A percentile compares a stretch with the other conserved stretches of the same genome.
These are phyloP conservation scores for Leptobrachium ailaonicum DNA, from an alignment of 2,113 vertebrate species.

Conservation along the genomic window DNA sequence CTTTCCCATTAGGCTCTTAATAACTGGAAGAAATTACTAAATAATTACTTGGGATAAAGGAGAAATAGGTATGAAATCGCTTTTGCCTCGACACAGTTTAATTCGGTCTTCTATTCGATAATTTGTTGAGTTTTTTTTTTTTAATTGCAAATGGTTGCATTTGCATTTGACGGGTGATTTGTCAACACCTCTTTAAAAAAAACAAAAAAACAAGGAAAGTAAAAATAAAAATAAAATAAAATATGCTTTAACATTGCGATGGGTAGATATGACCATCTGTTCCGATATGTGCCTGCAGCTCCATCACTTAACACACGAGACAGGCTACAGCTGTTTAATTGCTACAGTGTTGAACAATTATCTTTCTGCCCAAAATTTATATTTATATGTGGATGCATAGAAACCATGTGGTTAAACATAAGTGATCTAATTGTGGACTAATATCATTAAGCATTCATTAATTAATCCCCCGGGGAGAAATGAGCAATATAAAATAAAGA, in stretches of 20 bases:
- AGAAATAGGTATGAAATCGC: conserved; percentile 57
- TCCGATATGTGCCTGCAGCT: conserved; percentile 64
- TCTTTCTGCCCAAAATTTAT: conserved; percentile 70
- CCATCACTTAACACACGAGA: conserved; percentile 63
- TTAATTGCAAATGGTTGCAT: conserved; percentile 71
- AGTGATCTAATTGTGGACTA: conserved; percentile 66
- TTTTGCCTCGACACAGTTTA: conserved; percentile 61
- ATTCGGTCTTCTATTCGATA: conserved; percentile 58
- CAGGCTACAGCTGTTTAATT: conserved; percentile 79
- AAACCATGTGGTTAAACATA: conserved; percentile 66
- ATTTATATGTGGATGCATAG: conserved; percentile 65
- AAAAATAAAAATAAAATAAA: conserved; percentile 37
- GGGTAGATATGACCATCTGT: conserved; percentile 75
- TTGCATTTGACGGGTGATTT: conserved; percentile 75
- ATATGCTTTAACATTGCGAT: conserved; percentile 70
- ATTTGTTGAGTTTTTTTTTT: conserved; percentile 35
- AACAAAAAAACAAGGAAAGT: background rate
- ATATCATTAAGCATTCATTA: conserved; percentile 59
- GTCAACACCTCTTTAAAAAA: conserved; percentile 68
- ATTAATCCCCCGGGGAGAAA: conserved; percentile 60
- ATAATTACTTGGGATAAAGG: conserved; percentile 71
- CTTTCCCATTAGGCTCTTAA: conserved; percentile 66
- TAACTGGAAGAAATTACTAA: conserved; percentile 71
- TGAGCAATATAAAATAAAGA: conserved; percentile 52
- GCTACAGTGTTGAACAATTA: conserved; percentile 65